Percentiles rank a stretch among this genome's conserved stretches.
Evolutionary conservation across 2,797 vertebrate species (phyloP).

Genomic region (Phyllotis vaccarum): DNA sequence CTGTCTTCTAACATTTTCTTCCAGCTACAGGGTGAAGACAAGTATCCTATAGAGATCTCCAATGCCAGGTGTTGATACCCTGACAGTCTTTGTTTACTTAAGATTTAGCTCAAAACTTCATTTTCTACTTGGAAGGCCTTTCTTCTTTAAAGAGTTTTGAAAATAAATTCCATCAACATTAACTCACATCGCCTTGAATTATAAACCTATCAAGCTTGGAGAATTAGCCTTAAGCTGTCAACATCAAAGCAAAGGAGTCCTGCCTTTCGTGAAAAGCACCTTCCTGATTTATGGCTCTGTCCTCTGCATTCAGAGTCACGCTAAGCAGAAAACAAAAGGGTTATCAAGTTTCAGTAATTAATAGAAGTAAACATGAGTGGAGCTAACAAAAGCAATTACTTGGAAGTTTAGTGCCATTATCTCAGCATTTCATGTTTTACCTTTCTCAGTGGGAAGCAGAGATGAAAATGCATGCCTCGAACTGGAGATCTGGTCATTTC

Average conservation of each 20-base stretch:
- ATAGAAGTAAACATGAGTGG: conserved; percentile 76
- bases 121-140: conserved; percentile 70
- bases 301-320: conserved; percentile 21
- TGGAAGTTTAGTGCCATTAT: conserved; percentile 79
- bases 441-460: conserved; percentile 71
- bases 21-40: background rate
- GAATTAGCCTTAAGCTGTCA: conserved; percentile 81
- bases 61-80: background rate
- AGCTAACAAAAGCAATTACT: conserved; percentile 83
- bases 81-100: conserved; percentile 66
- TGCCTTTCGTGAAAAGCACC: background rate
- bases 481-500: conserved; percentile 84
- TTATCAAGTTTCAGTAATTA: conserved; percentile 84
- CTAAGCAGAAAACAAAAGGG: conserved; percentile 75
- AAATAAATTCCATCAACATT: conserved; percentile 78
- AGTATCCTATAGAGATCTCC: background rate
- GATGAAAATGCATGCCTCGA: conserved; percentile 84
- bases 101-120: conserved; percentile 69
- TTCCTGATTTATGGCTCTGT: conserved; percentile 66
- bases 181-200: conserved; percentile 72
- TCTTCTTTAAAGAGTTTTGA: conserved; percentile 64
- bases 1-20: background rate
- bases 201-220: conserved; percentile 79
- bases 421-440: conserved; percentile 76
- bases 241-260: conserved; percentile 39